Evolutionary conservation across 2,113 vertebrate species (phyloP), one percentile per base, ranked within the genome.

Genomic region (Chloropsis hardwickii): DNA sequence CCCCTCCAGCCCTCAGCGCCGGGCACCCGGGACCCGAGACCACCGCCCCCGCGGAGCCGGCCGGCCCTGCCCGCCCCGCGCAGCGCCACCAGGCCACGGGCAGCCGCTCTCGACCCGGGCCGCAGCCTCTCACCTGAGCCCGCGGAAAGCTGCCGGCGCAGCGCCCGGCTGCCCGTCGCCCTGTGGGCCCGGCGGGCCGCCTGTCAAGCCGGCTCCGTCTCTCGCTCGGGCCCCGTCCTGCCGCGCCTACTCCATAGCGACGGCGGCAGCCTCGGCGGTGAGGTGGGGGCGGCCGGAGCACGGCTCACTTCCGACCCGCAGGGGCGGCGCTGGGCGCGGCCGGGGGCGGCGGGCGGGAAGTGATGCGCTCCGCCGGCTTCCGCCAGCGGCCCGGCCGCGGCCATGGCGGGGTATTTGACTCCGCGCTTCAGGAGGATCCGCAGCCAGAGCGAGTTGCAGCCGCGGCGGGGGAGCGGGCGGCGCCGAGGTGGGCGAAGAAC

Each of bases 101-200:
- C 44, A 76, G 53, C 74, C 22, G 9, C 86, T 62, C 31, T 40
- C 22, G 39, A 44, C 39, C 29, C 42, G 45, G 22, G 5, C 51
- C 31, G n/a, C 45, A n/a, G 74, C 64, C 80, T 84, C 97, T 94
- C 78, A 98, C 98, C 97, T 96, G 81, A 65, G 82, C 78, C 73
- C n/a, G 58, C 24, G 86, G 81, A 79, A 96, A 94, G 86, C 88
- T 54, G 51, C 90, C 35, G 77, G 69, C 54, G 35, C 84, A 16
- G 74, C 51, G 64, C 61, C 62, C 61, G 44, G 81, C 57, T 53
- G 67, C 45, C 67, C 15, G 58, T 73, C 54, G 19, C 14, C 56
- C 72, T 48, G 44, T 22, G 71, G 27, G 50, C 61, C 54, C 56
- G 33, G 50, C 56, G 67, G 28, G 50, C 54, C 35, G 33, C 78